phyloP scores from a whole-genome alignment of 2,797 vertebrate species.

The Spheniscus humboldti region DNA sequence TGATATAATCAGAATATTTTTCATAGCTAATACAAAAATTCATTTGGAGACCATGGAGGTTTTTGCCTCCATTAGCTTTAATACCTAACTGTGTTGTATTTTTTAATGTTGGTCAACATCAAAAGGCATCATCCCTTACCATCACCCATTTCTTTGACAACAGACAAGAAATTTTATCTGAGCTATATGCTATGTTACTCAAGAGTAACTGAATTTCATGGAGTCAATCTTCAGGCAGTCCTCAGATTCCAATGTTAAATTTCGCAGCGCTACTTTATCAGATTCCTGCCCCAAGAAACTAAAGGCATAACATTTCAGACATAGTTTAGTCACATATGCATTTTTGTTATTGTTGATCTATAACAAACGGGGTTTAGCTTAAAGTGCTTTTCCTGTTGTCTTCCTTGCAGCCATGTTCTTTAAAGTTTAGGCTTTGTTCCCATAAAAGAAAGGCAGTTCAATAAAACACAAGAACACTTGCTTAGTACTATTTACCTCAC shows the following conservation, averaged over 20 bases:
- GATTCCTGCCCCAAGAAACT: not conserved
- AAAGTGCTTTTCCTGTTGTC: not conserved
- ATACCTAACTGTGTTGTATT: not conserved
- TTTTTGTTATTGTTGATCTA: not conserved
- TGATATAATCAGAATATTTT: not conserved
- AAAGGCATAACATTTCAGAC: not conserved
- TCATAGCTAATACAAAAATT: not conserved
- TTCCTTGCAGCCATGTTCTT: not conserved
- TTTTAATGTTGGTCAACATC: not conserved
- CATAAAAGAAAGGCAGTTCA: not conserved
- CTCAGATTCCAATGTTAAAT: not conserved
- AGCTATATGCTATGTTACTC: not conserved
- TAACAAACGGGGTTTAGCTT: not conserved
- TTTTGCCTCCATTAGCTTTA: not conserved
- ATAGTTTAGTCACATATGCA: not conserved
- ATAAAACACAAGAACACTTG: not conserved
- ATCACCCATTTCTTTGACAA: not conserved
- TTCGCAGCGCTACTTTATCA: not conserved
- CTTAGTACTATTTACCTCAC: not conserved
- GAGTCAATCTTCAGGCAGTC: not conserved
- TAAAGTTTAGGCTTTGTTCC: not conserved
- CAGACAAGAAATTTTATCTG: not conserved
- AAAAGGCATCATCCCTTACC: not conserved
- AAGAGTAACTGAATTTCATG: not conserved
- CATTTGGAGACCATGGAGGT: not conserved